Conservation (phyloP, 2,888 invertebrate genomes). For the Epinotia demarniana region DNA sequence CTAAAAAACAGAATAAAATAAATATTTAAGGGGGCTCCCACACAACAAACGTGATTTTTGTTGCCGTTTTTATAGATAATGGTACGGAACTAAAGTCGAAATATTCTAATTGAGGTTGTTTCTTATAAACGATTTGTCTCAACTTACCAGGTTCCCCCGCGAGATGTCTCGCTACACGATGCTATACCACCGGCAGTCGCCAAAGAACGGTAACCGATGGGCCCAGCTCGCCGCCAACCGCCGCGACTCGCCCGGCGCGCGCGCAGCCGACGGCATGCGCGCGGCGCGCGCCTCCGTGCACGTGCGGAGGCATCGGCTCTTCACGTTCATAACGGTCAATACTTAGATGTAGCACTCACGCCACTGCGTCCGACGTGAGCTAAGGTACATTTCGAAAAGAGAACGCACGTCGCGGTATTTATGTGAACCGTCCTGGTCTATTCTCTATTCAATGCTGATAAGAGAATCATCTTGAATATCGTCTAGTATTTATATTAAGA, state of each 20-base stretch:
- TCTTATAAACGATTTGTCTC: not conserved
- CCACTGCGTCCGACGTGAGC: not conserved
- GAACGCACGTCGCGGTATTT: not conserved
- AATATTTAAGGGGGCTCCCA: no score
- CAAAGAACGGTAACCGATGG: conserved; percentile 58
- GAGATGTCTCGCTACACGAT: conserved; percentile 74
- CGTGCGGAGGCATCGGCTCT: conserved; percentile 62
- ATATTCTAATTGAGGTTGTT: not conserved
- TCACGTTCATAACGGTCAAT: conserved; percentile 65
- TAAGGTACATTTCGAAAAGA: not conserved
- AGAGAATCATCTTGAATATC: no score
- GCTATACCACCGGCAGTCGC: conserved; percentile 68
- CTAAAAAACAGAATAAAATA: no score
- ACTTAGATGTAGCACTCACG: conserved; percentile 52
- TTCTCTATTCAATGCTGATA: no score
- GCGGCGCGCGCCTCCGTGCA: conserved; percentile 50
- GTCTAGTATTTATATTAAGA: no score
- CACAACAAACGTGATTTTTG: no score
- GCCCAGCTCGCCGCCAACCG: conserved; percentile 59
- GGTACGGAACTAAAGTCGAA: no score
- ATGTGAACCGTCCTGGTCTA: no score
- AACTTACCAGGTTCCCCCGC: conserved; percentile 63
- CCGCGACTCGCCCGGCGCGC: conserved; percentile 34
- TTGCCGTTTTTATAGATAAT: no score
- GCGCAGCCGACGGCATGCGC: conserved; percentile 60